Evolutionary conservation across 2,797 vertebrate genomes (phyloP), one percentile per base, ranked within the genome.

Genomic region (Sciurus carolinensis): DNA sequence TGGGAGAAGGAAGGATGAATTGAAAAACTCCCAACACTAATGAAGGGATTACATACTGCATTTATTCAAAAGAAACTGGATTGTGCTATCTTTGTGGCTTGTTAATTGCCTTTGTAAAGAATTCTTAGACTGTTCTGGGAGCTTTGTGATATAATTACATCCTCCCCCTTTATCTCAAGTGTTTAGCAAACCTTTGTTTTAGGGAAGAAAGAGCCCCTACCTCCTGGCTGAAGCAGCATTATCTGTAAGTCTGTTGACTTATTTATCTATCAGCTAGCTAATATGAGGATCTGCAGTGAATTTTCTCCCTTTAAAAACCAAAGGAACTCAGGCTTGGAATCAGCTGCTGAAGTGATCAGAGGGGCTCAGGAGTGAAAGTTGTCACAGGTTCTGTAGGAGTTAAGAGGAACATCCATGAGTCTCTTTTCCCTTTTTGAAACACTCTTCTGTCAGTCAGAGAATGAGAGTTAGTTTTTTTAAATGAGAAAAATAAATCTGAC

Each of bases 371-470:
- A 66, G 26, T 36, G 30, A 71, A 57, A 62, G 54, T 90, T 50
- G 79, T 82, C 57, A 80, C 52, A 64, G 50, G 84, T 95, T 73
- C 69, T 81, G 47, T 82, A 54, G 73, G 57, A 84, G 54, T 79
- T 69, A 69, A 87, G 42, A 79, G 39, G 33, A 94, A 76, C 57
- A 75, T 33, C 57, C 17, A 36, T 44, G 13, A 17, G 47, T 52
- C 4, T 30, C 12, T 36, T 44, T 17, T 20, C 3, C 11, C 3
- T 9, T 0, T 13, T 33, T 24, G 24, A 3, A 22, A 14, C 57
- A 64, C 36, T 36, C 39, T 94, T 50, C 42, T 88, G 82, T 54
- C 67, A 77, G 17, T 67, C 42, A 42, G 87, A 91, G 89, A 33
- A 76, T 87, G 77, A 77, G 14, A 67, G 4, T 91, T 39, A 39